A percentile compares a stretch with the other conserved stretches of the same genome.
phyloP scores from a whole-genome alignment of 1,140 invertebrate species.

The Drosophila neocordata region DNA sequence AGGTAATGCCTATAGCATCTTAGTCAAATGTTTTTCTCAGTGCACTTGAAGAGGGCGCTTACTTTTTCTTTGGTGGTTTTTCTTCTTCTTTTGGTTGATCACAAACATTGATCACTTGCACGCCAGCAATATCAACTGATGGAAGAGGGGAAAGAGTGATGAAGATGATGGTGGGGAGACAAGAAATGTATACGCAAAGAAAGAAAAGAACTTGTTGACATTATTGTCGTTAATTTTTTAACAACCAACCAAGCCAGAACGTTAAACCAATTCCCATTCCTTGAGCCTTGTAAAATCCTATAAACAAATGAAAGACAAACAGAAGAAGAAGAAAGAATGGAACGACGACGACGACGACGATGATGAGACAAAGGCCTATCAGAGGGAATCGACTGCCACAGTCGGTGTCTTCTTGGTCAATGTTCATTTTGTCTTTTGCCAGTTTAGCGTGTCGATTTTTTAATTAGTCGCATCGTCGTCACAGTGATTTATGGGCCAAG shows the following conservation, averaged over 20 bases:
- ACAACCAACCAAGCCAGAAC: conserved; percentile 35
- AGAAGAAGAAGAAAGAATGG: conserved; percentile 10
- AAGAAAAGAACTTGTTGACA: conserved; percentile 63
- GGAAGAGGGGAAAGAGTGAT: neutral
- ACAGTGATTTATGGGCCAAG: conserved; percentile 73
- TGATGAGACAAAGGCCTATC: conserved; percentile 40
- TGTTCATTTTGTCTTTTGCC: conserved; percentile 80
- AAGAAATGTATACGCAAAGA: conserved; percentile 37
- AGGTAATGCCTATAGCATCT: too few species aligned
- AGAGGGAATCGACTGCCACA: conserved; percentile 13
- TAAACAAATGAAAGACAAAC: conserved; percentile 71
- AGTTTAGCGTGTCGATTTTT: conserved; percentile 81
- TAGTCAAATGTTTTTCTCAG: conserved; percentile 20
- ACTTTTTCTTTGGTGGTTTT: conserved; percentile 54
- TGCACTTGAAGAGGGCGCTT: conserved; percentile 46
- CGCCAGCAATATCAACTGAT: conserved; percentile 33
- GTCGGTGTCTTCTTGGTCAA: conserved; percentile 48
- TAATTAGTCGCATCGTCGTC: conserved; percentile 80
- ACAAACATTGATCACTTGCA: conserved; percentile 69
- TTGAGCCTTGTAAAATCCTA: conserved; percentile 46
- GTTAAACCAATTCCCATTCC: conserved; percentile 21
- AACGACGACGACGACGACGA: neutral
- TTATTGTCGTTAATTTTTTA: conserved; percentile 77
- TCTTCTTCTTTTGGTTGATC: conserved; percentile 45
- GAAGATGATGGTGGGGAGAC: neutral